Conservation (phyloP, 2,797 vertebrate species). For the Ambastaia sidthimunki region DNA sequence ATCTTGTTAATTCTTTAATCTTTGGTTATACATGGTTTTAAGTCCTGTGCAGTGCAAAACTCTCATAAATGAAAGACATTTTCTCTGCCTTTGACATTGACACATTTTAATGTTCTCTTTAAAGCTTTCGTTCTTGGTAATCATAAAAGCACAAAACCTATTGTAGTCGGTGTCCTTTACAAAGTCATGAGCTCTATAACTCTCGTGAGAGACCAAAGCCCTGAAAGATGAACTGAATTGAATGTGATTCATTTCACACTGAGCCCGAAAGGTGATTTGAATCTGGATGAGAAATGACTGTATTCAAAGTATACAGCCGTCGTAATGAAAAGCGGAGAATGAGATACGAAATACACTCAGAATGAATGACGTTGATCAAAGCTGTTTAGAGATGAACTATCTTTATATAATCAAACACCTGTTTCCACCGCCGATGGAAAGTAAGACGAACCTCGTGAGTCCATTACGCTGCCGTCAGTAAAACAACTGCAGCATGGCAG, state of each 20-base stretch:
- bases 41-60: not conserved
- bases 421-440: slow-evolving; percentile 11
- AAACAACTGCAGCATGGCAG: slow-evolving; percentile 15
- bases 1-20: no score
- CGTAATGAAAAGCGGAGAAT: slow-evolving; percentile 5
- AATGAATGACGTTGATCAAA: slow-evolving; percentile 31
- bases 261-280: slow-evolving; percentile 13
- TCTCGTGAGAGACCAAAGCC: slow-evolving; percentile 5
- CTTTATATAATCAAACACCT: slow-evolving; percentile 32
- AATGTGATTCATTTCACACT: slow-evolving; percentile 26
- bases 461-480: slow-evolving; percentile 31
- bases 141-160: slow-evolving; percentile 28
- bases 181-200: not conserved
- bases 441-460: not conserved
- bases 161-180: slow-evolving; percentile 26
- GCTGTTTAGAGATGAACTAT: slow-evolving; percentile 7
- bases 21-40: not conserved
- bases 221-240: slow-evolving; percentile 26
- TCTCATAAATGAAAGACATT: slow-evolving; percentile 7
- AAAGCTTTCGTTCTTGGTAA: slow-evolving; percentile 16
- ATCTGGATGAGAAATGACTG: slow-evolving; percentile 17
- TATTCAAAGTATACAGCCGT: slow-evolving; percentile 14
- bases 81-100: slow-evolving; percentile 22
- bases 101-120: slow-evolving; percentile 21
- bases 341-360: not conserved